These are phyloP conservation scores for Morone chrysops DNA, from an alignment of 2,113 vertebrate species.

Conservation along the genomic window DNA sequence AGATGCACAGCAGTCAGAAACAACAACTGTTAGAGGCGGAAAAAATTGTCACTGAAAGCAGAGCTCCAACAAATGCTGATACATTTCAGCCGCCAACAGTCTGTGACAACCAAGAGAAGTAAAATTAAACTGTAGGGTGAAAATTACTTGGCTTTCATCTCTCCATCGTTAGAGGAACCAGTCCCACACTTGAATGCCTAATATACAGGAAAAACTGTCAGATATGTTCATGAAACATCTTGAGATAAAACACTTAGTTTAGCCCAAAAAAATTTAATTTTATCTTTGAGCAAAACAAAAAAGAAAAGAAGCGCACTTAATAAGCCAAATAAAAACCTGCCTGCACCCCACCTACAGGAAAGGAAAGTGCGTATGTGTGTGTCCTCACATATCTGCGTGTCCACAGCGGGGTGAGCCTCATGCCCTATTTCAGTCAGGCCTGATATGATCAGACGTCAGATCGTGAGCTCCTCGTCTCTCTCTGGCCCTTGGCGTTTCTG, in stretches of 20 bases:
- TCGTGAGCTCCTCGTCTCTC: constrained; percentile 58
- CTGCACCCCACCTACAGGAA: constrained; percentile 31
- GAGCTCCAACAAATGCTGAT: not conserved
- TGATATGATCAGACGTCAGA: constrained; percentile 81
- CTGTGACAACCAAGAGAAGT: not conserved
- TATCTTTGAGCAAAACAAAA: not conserved
- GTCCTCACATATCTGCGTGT: constrained; percentile 46
- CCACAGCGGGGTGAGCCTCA: constrained; percentile 68
- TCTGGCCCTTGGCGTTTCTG: constrained; percentile 63
- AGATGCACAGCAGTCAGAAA: constrained; percentile 16
- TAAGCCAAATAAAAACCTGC: constrained; percentile 24
- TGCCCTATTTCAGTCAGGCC: constrained; percentile 82
- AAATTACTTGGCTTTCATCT: constrained; percentile 3
- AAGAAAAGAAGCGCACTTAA: not conserved
- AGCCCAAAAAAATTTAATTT: not conserved
- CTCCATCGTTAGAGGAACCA: not conserved
- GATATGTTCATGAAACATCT: not conserved
- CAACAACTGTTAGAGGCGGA: not conserved
- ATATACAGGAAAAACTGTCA: not conserved
- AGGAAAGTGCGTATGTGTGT: constrained; percentile 32
- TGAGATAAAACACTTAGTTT: not conserved
- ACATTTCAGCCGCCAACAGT: not conserved
- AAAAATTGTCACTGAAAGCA: not conserved
- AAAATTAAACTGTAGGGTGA: not conserved
- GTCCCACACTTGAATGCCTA: not conserved